These are phyloP conservation scores for Ictalurus furcatus DNA, from an alignment of 2,113 vertebrate genomes.

Conservation along the genomic window DNA sequence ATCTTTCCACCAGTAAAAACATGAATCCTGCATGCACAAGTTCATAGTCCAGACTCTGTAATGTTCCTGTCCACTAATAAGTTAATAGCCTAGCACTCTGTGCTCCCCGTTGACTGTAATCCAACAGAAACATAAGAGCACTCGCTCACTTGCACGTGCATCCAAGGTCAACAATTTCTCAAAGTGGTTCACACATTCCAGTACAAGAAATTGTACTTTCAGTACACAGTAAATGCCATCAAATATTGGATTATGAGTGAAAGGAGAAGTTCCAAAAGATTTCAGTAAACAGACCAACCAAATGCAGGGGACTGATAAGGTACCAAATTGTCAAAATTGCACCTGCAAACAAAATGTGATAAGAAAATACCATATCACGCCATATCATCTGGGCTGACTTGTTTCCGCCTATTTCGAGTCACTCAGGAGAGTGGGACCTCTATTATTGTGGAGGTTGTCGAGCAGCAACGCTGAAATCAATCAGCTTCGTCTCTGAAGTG, in stretches of 20 bases:
- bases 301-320: slow-evolving; percentile 6
- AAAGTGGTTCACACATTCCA: slow-evolving; percentile 12
- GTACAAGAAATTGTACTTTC: slow-evolving; percentile 6
- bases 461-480: slow-evolving; percentile 21
- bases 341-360: slow-evolving; percentile 27
- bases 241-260: not conserved
- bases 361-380: slow-evolving; percentile 24
- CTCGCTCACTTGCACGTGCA: not conserved
- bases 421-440: slow-evolving; percentile 17
- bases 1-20: not conserved
- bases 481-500: slow-evolving; percentile 11
- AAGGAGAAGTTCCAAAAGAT: not conserved
- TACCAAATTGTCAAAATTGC: slow-evolving; percentile 7
- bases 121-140: slow-evolving; percentile 42
- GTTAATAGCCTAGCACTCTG: slow-evolving; percentile 43
- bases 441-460: slow-evolving; percentile 28
- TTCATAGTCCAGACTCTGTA: not conserved
- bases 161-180: slow-evolving; percentile 36
- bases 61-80: slow-evolving; percentile 45
- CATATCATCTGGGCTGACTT: slow-evolving; percentile 14
- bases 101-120: slow-evolving; percentile 39
- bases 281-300: not conserved
- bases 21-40: slow-evolving; percentile 5
- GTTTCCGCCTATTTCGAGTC: slow-evolving; percentile 7
- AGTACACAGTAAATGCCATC: slow-evolving; percentile 11